Evolutionary conservation across 2,797 vertebrate species (phyloP).

Genomic region (Megalops cyprinoides): DNA sequence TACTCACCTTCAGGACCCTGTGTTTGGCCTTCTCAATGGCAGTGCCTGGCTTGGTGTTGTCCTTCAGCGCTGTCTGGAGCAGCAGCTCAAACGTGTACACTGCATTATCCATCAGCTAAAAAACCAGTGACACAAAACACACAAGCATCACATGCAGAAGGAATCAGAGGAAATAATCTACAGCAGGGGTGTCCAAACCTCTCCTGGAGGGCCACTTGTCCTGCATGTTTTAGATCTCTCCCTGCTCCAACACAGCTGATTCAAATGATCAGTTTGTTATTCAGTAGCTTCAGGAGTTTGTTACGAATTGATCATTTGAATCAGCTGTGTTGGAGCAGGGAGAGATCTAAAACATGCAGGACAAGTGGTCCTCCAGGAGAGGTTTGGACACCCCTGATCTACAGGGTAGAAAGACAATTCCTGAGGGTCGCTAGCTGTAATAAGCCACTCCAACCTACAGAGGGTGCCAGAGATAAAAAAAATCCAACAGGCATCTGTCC

Average conservation of each 20-base stretch:
- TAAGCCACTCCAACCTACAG: neutral
- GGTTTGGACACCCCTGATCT: too few relatives aligned
- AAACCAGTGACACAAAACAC: neutral
- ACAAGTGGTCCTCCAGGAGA: too few relatives aligned
- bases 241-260: too few relatives aligned
- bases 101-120: conserved; percentile 81
- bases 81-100: conserved; percentile 79
- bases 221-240: too few relatives aligned
- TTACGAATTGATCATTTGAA: too few relatives aligned
- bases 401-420: neutral
- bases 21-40: conserved; percentile 82
- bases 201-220: too few relatives aligned
- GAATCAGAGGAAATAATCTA: too few relatives aligned
- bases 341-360: too few relatives aligned
- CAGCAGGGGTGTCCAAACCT: too few relatives aligned
- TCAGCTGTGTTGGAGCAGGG: too few relatives aligned
- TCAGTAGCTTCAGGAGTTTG: too few relatives aligned
- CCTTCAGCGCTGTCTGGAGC: conserved; percentile 65
- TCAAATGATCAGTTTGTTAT: too few relatives aligned
- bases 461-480: conserved; percentile 1
- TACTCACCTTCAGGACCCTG: conserved; percentile 81
- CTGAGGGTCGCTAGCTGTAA: neutral
- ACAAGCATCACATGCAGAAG: conserved; percentile 38
- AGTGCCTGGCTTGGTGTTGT: conserved; percentile 64
- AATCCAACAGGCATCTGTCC: neutral